phyloP scores from a whole-genome alignment of 64 coral and sea anemone species.

The Trachythela sp. region DNA sequence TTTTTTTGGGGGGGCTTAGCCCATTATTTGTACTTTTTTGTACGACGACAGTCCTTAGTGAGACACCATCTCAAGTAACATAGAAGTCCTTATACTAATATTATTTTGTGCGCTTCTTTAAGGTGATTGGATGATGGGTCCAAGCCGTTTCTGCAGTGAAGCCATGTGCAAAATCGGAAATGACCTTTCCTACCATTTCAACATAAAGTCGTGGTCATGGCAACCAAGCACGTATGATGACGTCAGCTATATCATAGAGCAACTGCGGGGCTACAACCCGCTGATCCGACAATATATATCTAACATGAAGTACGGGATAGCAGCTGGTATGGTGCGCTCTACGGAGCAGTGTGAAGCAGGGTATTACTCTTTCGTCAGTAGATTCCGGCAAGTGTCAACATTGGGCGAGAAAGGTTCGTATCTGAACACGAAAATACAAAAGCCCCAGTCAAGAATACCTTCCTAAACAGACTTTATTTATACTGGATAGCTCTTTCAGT shows the following conservation, averaged over 20 bases:
- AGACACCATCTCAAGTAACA: too few relatives aligned
- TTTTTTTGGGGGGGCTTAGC: too few relatives aligned
- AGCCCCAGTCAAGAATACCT: too few relatives aligned
- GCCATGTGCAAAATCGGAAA: constrained; percentile 63
- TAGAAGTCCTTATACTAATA: too few relatives aligned
- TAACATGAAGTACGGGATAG: constrained; percentile 71
- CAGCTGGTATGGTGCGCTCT: constrained; percentile 75
- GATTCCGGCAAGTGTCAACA: constrained; percentile 34
- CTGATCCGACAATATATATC: constrained; percentile 69
- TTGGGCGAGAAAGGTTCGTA: constrained; percentile 55
- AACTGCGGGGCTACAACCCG: constrained; percentile 53
- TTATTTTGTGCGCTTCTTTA: neutral
- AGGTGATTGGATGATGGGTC: constrained; percentile 87
- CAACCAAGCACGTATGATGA: constrained; percentile 59
- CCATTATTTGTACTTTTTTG: too few relatives aligned
- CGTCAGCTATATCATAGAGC: constrained; percentile 64
- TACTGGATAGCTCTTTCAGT: too few relatives aligned
- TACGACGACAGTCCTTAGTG: too few relatives aligned
- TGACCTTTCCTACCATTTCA: constrained; percentile 71
- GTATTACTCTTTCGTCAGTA: constrained; percentile 57
- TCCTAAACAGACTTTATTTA: too few relatives aligned
- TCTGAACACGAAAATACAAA: neutral
- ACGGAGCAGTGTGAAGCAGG: constrained; percentile 72
- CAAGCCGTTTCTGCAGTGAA: constrained; percentile 83
- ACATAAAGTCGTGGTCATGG: constrained; percentile 34